Conservation (phyloP, 2,797 vertebrate species). For the Monodelphis domestica region DNA sequence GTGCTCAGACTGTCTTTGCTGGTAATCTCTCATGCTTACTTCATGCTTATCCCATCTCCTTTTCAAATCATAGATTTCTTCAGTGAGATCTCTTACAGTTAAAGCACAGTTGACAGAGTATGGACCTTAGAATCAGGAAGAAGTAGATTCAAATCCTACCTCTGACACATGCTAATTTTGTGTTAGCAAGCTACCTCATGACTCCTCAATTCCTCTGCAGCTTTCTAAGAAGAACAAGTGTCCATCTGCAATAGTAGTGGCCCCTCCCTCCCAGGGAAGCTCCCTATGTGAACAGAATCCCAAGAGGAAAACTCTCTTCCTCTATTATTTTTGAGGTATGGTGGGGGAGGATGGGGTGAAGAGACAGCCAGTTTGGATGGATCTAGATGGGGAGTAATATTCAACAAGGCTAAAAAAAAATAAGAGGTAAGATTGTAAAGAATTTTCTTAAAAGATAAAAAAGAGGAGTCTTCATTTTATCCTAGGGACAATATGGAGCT, state of each 20-base stretch:
- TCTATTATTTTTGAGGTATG: neutral
- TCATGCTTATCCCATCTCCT: neutral
- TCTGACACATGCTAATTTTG: neutral
- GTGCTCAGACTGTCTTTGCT: neutral
- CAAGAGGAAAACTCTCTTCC: neutral
- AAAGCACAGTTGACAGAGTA: neutral
- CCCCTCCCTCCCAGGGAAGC: neutral
- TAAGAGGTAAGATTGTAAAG: neutral
- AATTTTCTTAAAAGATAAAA: neutral
- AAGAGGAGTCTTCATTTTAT: neutral
- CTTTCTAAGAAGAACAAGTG: neutral
- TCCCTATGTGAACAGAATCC: neutral
- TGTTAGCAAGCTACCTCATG: no score
- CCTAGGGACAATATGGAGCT: neutral
- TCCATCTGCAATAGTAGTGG: neutral
- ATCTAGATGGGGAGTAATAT: neutral
- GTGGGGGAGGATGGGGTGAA: neutral
- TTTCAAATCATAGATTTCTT: neutral
- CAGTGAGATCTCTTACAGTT: neutral
- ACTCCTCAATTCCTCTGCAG: neutral
- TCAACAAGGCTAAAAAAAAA: neutral
- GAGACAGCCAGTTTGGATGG: neutral
- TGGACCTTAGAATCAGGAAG: neutral
- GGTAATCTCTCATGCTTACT: neutral
- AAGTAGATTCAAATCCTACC: neutral